Evolutionary conservation across 2,113 vertebrate species (phyloP).

Genomic region (Dromaius novaehollandiae): DNA sequence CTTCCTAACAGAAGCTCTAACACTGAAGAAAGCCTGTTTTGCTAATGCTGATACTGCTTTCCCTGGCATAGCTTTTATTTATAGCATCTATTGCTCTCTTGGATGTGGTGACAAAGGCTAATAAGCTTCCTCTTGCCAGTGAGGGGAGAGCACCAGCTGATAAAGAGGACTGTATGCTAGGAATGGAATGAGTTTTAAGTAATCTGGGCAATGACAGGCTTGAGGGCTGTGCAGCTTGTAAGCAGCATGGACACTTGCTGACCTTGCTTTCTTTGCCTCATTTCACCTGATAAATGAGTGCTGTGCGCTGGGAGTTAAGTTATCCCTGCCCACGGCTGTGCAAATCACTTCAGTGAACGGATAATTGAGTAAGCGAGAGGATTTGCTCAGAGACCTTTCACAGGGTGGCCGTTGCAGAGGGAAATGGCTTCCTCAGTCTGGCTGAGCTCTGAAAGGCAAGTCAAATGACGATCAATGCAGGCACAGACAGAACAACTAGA

Average conservation of each 20-base stretch:
- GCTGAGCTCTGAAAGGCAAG: conserved; percentile 35
- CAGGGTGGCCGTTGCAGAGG: conserved; percentile 41
- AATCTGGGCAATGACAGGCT: conserved; percentile 47
- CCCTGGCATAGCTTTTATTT: background rate
- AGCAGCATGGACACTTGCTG: conserved; percentile 42
- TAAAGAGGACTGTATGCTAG: background rate
- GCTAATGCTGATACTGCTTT: background rate
- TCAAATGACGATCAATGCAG: background rate
- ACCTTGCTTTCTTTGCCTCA: conserved; percentile 68
- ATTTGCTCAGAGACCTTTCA: conserved; percentile 53
- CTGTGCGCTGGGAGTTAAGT: conserved; percentile 42
- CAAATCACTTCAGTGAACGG: conserved; percentile 37
- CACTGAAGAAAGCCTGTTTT: background rate
- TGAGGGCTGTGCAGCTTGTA: conserved; percentile 53
- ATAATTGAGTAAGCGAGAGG: conserved; percentile 62
- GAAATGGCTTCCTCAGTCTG: conserved; percentile 26
- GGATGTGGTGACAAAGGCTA: background rate
- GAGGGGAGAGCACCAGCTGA: background rate
- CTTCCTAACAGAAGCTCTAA: background rate
- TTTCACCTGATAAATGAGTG: conserved; percentile 74
- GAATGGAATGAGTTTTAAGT: conserved; percentile 27
- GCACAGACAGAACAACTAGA: background rate
- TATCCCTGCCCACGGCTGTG: background rate
- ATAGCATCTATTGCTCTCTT: background rate
- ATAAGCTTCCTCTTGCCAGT: background rate